These are phyloP conservation scores for Chelon auratus DNA, from an alignment of 2,797 vertebrate genomes.

Conservation along the genomic window DNA sequence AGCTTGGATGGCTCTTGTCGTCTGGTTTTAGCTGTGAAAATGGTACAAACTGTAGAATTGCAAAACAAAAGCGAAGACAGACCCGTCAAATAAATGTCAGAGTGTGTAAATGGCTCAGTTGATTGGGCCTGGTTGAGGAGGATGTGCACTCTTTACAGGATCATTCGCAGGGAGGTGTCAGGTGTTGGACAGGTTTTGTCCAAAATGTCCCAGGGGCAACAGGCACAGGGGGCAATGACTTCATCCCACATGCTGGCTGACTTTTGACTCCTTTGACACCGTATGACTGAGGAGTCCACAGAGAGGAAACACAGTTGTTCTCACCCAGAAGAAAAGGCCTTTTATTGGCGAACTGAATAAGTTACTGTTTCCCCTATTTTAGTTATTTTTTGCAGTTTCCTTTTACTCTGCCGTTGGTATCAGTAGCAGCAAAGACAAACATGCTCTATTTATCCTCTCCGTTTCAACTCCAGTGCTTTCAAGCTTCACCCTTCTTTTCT, in stretches of 20 bases:
- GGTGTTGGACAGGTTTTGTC: conserved; percentile 55
- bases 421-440: conserved; percentile 54
- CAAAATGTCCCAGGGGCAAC: conserved; percentile 25
- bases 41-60: background rate
- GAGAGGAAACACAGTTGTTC: conserved; percentile 29
- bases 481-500: conserved; percentile 58
- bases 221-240: conserved; percentile 33
- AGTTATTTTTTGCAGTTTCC: conserved; percentile 1
- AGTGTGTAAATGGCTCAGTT: conserved; percentile 61
- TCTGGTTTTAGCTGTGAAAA: background rate
- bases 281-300: conserved; percentile 5
- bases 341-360: conserved; percentile 10
- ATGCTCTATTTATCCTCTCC: conserved; percentile 45
- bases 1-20: background rate
- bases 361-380: background rate
- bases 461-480: conserved; percentile 52
- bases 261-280: conserved; percentile 37
- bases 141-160: conserved; percentile 61
- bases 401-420: conserved; percentile 30
- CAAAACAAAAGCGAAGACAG: too few species aligned
- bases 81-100: too few species aligned
- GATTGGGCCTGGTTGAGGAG: conserved; percentile 55
- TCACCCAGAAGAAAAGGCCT: background rate
- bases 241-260: conserved; percentile 40
- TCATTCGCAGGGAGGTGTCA: conserved; percentile 73